A percentile compares a stretch with the other conserved stretches of the same genome.
Evolutionary conservation across 30 jellyfish, hydroid and myxozoan genomes (phyloP).

Genomic region (Pseudorhiza aurosa): DNA sequence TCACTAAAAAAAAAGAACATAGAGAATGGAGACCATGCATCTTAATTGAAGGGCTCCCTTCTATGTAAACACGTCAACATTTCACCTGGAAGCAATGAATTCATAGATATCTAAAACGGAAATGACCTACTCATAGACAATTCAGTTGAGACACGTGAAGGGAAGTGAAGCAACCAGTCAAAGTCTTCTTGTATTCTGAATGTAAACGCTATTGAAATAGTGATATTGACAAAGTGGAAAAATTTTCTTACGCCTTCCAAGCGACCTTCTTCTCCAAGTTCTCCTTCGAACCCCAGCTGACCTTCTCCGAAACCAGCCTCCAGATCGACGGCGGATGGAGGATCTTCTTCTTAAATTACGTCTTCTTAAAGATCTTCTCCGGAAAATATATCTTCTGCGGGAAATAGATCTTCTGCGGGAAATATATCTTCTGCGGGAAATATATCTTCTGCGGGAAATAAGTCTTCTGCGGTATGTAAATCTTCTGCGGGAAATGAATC

Average conservation of each 20-base stretch:
- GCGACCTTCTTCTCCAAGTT: constrained; percentile 42
- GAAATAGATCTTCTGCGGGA: background rate
- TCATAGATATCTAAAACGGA: too few relatives aligned
- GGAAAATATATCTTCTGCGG: constrained; percentile 14
- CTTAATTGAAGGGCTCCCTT: too few relatives aligned
- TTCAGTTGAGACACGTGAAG: too few relatives aligned
- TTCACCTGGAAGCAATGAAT: too few relatives aligned
- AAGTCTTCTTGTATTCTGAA: too few relatives aligned
- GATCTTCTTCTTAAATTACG: background rate
- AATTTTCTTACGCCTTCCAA: constrained; percentile 59
- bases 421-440: background rate
- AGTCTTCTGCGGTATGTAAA: background rate
- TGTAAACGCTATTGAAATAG: too few relatives aligned
- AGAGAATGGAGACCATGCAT: too few relatives aligned
- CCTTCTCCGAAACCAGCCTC: constrained; percentile 15
- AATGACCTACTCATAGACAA: too few relatives aligned
- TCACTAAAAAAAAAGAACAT: too few relatives aligned
- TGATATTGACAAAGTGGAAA: background rate
- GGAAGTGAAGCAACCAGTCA: background rate
- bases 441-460: background rate
- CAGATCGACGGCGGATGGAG: constrained; percentile 11
- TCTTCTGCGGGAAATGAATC: constrained; percentile 1
- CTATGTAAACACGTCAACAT: too few relatives aligned
- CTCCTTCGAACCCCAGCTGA: constrained; percentile 13
- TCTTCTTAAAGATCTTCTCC: background rate